A percentile compares a stretch with the other conserved stretches of the same genome.
phyloP scores from a whole-genome alignment of 2,888 invertebrate species.

The Bellardia pandia region DNA sequence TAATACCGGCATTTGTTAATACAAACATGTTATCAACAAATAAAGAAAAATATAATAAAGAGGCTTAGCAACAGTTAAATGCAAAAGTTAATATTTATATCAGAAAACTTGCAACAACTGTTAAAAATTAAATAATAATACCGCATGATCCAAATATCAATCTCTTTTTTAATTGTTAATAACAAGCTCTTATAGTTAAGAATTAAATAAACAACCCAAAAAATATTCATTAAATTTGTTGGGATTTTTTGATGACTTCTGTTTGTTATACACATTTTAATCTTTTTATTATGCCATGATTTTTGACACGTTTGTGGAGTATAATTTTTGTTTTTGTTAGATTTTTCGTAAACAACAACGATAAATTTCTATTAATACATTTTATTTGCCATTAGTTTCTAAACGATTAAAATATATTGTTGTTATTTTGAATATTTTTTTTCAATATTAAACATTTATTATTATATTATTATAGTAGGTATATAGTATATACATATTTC shows the following conservation, averaged over 20 bases:
- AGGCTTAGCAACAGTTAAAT: constrained; percentile 30
- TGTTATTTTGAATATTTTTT: not conserved
- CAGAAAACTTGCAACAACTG: not conserved
- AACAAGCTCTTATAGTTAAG: constrained; percentile 7
- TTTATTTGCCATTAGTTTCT: not conserved
- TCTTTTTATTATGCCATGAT: constrained; percentile 6
- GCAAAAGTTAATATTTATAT: not conserved
- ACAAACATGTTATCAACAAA: constrained; percentile 45
- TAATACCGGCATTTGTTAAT: constrained; percentile 29
- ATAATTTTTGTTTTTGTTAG: not conserved
- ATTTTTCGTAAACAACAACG: constrained; percentile 15
- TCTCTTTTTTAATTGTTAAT: not conserved
- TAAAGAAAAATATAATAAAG: constrained; percentile 13
- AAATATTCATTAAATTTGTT: not conserved
- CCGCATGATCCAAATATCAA: constrained; percentile 13
- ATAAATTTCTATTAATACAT: constrained; percentile 22
- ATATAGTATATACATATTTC: too few species aligned
- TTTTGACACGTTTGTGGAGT: constrained; percentile 23
- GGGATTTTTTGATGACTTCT: not conserved
- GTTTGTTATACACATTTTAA: constrained; percentile 5
- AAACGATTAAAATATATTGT: not conserved
- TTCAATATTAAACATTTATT: not conserved
- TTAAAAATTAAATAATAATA: not conserved
- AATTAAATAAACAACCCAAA: constrained; percentile 17
- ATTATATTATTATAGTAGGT: not conserved